These are phyloP conservation scores for Drepana arcuata DNA, from an alignment of 1,140 invertebrate species.

Conservation along the genomic window DNA sequence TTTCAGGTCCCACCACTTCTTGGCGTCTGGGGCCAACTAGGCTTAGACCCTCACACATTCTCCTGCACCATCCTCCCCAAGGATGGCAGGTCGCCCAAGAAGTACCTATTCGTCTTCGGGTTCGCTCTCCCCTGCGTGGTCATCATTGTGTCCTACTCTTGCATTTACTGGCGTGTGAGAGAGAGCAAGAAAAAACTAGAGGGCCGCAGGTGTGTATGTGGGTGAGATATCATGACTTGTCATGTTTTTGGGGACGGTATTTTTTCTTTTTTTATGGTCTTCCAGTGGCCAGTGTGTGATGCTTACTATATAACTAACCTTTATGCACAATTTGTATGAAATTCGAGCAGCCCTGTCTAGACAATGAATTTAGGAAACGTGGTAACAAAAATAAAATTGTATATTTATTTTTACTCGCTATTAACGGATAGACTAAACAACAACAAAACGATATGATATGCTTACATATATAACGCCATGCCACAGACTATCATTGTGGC, in stretches of 20 bases:
- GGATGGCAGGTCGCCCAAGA: slow-evolving; percentile 85
- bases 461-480: no score
- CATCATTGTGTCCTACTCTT: slow-evolving; percentile 87
- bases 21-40: slow-evolving; percentile 87
- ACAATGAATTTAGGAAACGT: no score
- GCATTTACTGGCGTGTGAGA: slow-evolving; percentile 87
- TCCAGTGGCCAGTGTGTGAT: no score
- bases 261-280: no score
- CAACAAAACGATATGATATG: no score
- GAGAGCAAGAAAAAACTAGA: slow-evolving; percentile 80
- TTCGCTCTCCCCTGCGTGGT: slow-evolving; percentile 86
- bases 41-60: slow-evolving; percentile 82
- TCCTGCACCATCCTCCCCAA: slow-evolving; percentile 89
- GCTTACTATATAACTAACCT: no score
- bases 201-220: slow-evolving; percentile 75
- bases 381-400: no score
- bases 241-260: neutral
- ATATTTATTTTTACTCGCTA: no score
- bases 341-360: no score
- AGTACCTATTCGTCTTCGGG: slow-evolving; percentile 86
- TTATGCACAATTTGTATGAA: no score
- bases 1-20: slow-evolving; percentile 82
- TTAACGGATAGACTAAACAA: no score
- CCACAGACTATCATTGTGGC: no score
- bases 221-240: slow-evolving; percentile 35